Conservation (phyloP, 2,797 vertebrate genomes). For the Borostomias antarcticus region DNA sequence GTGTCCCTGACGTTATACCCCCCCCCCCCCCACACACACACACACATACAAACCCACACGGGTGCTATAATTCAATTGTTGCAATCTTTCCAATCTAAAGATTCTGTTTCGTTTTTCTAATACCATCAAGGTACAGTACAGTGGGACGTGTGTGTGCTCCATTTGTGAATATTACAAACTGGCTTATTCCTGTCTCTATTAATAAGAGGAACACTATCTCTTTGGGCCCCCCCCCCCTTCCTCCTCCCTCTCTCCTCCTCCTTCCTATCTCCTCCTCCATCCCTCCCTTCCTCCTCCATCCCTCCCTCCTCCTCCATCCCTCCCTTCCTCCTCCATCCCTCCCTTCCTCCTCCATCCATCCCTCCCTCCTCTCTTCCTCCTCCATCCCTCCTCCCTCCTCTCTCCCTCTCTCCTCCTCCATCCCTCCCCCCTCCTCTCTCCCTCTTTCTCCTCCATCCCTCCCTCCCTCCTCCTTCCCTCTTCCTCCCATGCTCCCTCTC, state of each 20-base stretch:
- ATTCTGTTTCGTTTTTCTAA: constrained; percentile 74
- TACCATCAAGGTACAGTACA: constrained; percentile 60
- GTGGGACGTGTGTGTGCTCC: constrained; percentile 24
- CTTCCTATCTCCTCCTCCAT: not conserved
- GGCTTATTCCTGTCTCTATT: constrained; percentile 60
- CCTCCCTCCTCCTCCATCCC: constrained; percentile 9
- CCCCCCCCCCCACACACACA: constrained; percentile 41
- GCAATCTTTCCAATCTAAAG: constrained; percentile 76
- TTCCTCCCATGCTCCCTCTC: no score
- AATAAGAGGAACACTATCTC: constrained; percentile 49
- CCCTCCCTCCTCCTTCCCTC: not conserved
- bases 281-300: constrained; percentile 21
- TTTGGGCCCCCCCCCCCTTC: constrained; percentile 30
- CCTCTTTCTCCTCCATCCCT: not conserved
- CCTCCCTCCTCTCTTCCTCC: not conserved
- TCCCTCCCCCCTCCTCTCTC: no score
- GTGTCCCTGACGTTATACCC: constrained; percentile 32
- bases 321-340: not conserved
- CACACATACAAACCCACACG: constrained; percentile 36
- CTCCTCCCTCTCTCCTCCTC: not conserved
- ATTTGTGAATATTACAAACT: constrained; percentile 66
- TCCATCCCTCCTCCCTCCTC: not conserved
- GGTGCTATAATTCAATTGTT: constrained; percentile 70
- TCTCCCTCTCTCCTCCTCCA: not conserved
- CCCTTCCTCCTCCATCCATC: not conserved